phyloP scores from a whole-genome alignment of 2,113 vertebrate species.

The Tor tambroides region DNA sequence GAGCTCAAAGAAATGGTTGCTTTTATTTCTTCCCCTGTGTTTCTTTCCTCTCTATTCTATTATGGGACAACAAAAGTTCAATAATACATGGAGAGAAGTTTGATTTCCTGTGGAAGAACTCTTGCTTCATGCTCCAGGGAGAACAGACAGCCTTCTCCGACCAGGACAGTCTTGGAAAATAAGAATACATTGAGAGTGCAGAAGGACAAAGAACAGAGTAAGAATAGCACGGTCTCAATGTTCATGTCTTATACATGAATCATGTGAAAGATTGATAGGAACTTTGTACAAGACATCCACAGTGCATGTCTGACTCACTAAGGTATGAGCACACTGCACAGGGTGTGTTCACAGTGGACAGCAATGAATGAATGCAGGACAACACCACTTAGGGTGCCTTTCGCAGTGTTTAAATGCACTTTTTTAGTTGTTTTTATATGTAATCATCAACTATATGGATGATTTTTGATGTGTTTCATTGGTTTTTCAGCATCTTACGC shows the following conservation, averaged over 20 bases:
- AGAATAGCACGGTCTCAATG: constrained; percentile 21
- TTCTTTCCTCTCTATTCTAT: constrained; percentile 46
- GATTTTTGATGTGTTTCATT: not conserved
- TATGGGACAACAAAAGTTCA: constrained; percentile 68
- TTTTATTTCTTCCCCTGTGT: constrained; percentile 30
- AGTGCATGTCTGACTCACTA: constrained; percentile 13
- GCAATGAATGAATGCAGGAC: not conserved
- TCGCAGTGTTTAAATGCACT: too few species aligned
- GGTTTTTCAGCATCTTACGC: not conserved
- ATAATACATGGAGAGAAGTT: constrained; percentile 72
- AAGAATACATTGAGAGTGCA: constrained; percentile 15
- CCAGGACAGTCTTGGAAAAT: constrained; percentile 41
- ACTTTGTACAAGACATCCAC: constrained; percentile 33
- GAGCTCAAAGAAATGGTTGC: not conserved
- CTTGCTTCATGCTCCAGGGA: constrained; percentile 42
- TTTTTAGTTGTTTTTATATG: not conserved
- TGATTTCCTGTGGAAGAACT: constrained; percentile 21
- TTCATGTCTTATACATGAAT: constrained; percentile 57
- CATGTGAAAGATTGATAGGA: constrained; percentile 59
- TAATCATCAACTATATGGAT: not conserved
- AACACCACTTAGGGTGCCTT: not conserved
- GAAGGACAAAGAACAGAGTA: constrained; percentile 8
- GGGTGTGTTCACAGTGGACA: not conserved
- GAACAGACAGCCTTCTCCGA: constrained; percentile 26
- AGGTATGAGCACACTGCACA: not conserved